A percentile compares a stretch with the other conserved stretches of the same genome.
Evolutionary conservation across 2,113 vertebrate species (phyloP).

Genomic region (Chlamydotis undulata): DNA sequence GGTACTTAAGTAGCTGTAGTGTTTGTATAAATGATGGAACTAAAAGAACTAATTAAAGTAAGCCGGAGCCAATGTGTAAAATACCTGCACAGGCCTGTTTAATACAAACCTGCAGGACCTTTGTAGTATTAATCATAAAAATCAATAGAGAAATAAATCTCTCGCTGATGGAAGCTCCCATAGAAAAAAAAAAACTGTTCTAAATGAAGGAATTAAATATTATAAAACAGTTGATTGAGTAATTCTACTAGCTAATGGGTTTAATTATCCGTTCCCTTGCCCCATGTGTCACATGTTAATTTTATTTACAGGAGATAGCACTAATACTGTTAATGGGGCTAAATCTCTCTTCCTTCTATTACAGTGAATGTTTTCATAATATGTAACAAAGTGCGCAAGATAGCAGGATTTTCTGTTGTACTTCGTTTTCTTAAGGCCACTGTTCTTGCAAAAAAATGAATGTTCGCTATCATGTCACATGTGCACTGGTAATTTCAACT

Average conservation of each 20-base stretch:
- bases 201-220: background rate
- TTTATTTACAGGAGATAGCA: background rate
- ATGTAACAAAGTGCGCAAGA: background rate
- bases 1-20: background rate
- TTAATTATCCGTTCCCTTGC: background rate
- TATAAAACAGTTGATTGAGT: background rate
- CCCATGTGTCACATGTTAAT: background rate
- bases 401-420: background rate
- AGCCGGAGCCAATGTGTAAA: background rate
- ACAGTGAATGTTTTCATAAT: background rate
- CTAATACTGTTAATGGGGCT: background rate
- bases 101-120: background rate
- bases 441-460: background rate
- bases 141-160: background rate
- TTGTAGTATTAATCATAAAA: background rate
- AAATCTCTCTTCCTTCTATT: background rate
- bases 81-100: background rate
- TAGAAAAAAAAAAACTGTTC: background rate
- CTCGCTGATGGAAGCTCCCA: background rate
- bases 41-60: constrained; percentile 20
- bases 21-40: constrained; percentile 7
- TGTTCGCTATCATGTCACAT: background rate
- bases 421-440: background rate
- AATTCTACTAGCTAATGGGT: background rate
- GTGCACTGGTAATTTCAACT: background rate